Evolutionary conservation across 2,888 invertebrate genomes (phyloP).

Genomic region (Cephus runcator): DNA sequence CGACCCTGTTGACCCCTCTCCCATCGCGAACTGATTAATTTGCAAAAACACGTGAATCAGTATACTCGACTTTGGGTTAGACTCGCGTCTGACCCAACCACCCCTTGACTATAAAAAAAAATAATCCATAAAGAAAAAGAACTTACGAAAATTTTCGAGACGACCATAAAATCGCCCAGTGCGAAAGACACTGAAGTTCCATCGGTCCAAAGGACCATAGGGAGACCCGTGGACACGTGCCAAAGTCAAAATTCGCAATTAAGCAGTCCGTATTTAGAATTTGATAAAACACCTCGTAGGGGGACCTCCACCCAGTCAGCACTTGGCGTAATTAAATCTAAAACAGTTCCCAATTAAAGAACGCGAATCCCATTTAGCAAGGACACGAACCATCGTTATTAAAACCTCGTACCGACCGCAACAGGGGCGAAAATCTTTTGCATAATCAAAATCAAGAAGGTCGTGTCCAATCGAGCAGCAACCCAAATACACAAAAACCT

Average conservation of each 20-base stretch:
- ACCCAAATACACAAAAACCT: neutral
- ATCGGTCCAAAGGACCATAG: neutral
- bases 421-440: neutral
- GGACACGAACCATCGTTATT: neutral
- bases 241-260: neutral
- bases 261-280: neutral
- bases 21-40: too few species aligned
- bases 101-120: too few species aligned
- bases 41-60: too few species aligned
- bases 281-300: neutral
- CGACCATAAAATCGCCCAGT: neutral
- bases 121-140: too few species aligned
- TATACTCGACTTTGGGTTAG: too few species aligned
- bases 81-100: too few species aligned
- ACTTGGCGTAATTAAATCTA: neutral
- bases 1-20: too few species aligned
- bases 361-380: neutral
- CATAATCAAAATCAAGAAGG: neutral
- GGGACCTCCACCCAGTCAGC: fast-evolving
- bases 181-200: neutral
- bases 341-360: neutral
- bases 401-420: neutral
- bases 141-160: neutral
- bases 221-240: neutral
- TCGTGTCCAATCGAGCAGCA: neutral